Percentiles rank a stretch among this genome's conserved stretches.
Conservation (phyloP, 2,888 invertebrate genomes). For the Rutpela maculata region DNA sequence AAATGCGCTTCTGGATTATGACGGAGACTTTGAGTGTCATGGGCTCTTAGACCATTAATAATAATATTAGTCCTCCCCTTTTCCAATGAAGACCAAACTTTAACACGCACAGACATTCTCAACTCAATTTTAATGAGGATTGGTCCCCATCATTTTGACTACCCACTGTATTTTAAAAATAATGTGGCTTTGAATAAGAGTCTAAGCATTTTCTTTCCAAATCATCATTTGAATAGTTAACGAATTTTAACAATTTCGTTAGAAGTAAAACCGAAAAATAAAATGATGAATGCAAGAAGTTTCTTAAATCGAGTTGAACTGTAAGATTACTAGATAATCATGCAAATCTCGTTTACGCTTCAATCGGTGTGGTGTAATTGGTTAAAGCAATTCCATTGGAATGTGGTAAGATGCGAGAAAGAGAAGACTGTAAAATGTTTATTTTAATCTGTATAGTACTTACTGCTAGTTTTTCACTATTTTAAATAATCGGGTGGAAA, state of each 20-base stretch:
- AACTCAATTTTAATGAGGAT: too few species aligned
- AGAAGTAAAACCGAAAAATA: not conserved
- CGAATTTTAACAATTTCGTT: not conserved
- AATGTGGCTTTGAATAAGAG: not conserved
- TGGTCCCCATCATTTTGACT: too few species aligned
- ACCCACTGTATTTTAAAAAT: not conserved
- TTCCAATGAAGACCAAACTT: too few species aligned
- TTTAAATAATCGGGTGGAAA: too few species aligned
- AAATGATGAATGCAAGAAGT: not conserved
- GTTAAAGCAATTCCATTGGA: not conserved
- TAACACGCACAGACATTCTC: too few species aligned
- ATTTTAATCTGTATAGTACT: not conserved
- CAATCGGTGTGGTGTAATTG: not conserved
- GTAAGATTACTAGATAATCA: not conserved
- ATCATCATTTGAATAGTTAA: not conserved
- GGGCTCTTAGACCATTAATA: too few species aligned
- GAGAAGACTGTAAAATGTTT: not conserved
- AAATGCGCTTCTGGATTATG: too few species aligned
- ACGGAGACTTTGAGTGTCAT: too few species aligned
- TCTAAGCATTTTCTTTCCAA: not conserved
- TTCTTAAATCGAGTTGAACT: slow-evolving; percentile 2
- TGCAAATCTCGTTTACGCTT: not conserved
- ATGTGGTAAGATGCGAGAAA: not conserved
- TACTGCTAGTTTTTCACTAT: too few species aligned
- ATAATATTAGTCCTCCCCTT: too few species aligned